These are phyloP conservation scores for Aphelenchoides besseyi DNA, from an alignment of 1,140 invertebrate species.

Conservation along the genomic window DNA sequence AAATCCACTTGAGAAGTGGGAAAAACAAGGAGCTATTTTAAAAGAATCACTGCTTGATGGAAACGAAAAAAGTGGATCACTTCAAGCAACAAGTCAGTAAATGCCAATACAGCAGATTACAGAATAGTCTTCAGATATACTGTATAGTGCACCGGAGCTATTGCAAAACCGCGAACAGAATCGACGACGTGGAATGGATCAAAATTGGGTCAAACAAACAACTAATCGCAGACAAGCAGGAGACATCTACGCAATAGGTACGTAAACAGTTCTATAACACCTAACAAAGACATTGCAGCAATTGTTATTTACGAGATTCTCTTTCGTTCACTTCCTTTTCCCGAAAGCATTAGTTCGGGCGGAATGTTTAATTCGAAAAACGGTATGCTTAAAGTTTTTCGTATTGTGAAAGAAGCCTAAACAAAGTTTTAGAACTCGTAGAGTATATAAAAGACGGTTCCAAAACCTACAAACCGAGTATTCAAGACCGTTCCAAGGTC, in stretches of 20 bases:
- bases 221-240: slow-evolving; percentile 47
- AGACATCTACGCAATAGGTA: slow-evolving; percentile 59
- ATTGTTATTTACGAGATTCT: slow-evolving; percentile 63
- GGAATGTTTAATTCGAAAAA: slow-evolving; percentile 27
- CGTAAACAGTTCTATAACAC: background rate
- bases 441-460: slow-evolving; percentile 56
- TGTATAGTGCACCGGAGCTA: slow-evolving; percentile 37
- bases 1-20: slow-evolving; percentile 58
- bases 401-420: background rate
- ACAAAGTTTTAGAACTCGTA: slow-evolving; percentile 41
- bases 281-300: slow-evolving; percentile 16
- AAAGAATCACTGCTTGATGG: slow-evolving; percentile 57
- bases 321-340: slow-evolving; percentile 56
- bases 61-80: slow-evolving; percentile 55
- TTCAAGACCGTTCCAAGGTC: slow-evolving; percentile 54
- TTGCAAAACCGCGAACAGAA: slow-evolving; percentile 46
- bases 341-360: slow-evolving; percentile 41
- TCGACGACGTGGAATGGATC: slow-evolving; percentile 40
- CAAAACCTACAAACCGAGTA: slow-evolving; percentile 51
- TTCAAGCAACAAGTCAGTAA: slow-evolving; percentile 52
- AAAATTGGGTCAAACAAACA: slow-evolving; percentile 57
- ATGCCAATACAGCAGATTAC: too few relatives aligned
- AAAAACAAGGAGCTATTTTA: slow-evolving; percentile 54
- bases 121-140: background rate
- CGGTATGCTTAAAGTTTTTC: background rate